Evolutionary conservation across 92 coral and sea anemone genomes (phyloP).

Genomic region (Epizoanthus scotinus): DNA sequence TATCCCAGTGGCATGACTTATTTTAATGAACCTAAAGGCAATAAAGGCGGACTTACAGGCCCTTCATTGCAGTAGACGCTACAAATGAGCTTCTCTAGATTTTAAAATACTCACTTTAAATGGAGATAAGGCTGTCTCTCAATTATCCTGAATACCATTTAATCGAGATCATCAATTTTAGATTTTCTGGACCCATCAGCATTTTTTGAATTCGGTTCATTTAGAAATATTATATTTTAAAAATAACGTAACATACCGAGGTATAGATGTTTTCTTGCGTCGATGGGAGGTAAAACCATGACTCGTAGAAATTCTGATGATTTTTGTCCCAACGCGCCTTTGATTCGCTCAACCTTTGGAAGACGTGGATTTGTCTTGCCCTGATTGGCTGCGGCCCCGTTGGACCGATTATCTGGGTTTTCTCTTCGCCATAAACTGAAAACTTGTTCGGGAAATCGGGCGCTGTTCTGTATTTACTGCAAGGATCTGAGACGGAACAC

Average conservation of each 20-base stretch:
- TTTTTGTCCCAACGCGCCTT: slow-evolving; percentile 18
- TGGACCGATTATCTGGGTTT: slow-evolving; percentile 12
- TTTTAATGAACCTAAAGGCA: too few relatives aligned
- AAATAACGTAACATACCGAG: background rate
- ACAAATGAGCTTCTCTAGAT: too few relatives aligned
- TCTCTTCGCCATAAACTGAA: slow-evolving; percentile 4
- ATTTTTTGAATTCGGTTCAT: too few relatives aligned
- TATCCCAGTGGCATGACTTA: too few relatives aligned
- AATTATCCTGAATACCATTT: too few relatives aligned
- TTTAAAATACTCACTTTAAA: too few relatives aligned
- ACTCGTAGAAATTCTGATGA: slow-evolving; percentile 21
- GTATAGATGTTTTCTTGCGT: background rate
- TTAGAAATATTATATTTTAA: too few relatives aligned
- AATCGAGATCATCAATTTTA: too few relatives aligned
- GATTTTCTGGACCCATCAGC: too few relatives aligned
- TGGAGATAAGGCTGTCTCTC: too few relatives aligned
- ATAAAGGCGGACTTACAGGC: too few relatives aligned
- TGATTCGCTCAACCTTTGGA: slow-evolving; percentile 1
- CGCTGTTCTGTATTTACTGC: slow-evolving; percentile 22
- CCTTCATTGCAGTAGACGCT: too few relatives aligned
- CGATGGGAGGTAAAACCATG: slow-evolving; percentile 30
- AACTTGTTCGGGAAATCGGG: slow-evolving; percentile 11
- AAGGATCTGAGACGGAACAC: slow-evolving; percentile 20
- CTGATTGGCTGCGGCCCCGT: slow-evolving; percentile 4
- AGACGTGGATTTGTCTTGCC: background rate